These are phyloP conservation scores for Drosophila mimica DNA, from an alignment of 2,888 invertebrate genomes.

Conservation along the genomic window DNA sequence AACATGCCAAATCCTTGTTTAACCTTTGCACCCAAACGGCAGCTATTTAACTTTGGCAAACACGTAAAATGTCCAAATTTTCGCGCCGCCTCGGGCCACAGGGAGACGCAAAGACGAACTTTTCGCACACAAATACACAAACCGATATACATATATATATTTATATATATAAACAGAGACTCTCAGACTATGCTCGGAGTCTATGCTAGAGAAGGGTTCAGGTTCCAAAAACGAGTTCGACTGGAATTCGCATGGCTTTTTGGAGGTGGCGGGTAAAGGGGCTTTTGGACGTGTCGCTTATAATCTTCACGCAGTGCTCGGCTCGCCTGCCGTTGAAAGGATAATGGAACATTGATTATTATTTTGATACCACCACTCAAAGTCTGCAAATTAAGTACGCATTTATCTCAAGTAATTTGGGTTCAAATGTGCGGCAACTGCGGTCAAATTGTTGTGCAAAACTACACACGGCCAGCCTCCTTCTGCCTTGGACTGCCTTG, in stretches of 20 bases:
- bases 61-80: constrained; percentile 82
- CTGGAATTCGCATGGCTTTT: constrained; percentile 61
- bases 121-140: constrained; percentile 59
- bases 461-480: constrained; percentile 25
- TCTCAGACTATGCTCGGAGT: constrained; percentile 1
- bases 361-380: constrained; percentile 79
- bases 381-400: constrained; percentile 79
- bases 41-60: constrained; percentile 78
- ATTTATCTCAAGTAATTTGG: constrained; percentile 79
- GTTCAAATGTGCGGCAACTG: constrained; percentile 79
- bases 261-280: constrained; percentile 29
- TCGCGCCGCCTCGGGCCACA: constrained; percentile 67
- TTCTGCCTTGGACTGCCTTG: constrained; percentile 8
- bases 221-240: constrained; percentile 65
- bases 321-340: constrained; percentile 60
- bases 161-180: background rate
- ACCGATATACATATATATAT: constrained; percentile 7
- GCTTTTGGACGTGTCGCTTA: constrained; percentile 64
- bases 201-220: constrained; percentile 46
- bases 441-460: constrained; percentile 69
- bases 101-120: constrained; percentile 57
- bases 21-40: constrained; percentile 82
- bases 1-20: constrained; percentile 81
- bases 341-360: constrained; percentile 77
- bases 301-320: constrained; percentile 74